Base-by-base conservation (phyloP, 1,140 invertebrate species). In the Saccostrea glomerata region DNA sequence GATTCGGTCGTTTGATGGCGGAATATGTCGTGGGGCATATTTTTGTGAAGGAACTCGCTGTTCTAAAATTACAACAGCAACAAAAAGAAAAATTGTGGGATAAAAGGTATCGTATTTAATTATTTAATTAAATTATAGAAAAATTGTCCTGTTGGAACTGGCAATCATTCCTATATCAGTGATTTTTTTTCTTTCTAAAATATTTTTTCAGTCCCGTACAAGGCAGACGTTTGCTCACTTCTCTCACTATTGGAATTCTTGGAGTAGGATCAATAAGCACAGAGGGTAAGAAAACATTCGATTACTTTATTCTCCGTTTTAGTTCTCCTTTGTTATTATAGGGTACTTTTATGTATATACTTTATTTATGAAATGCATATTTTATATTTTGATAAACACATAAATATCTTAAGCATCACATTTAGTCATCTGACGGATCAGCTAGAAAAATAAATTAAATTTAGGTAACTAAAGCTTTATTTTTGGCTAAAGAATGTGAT, bases 21-120 rank as follows among this genome's bases (percentile, higher is more conserved):
- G 96, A 96, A 92, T 96, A 96, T 92, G 95, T 96, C 4, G 90
- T 96, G 58, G 94, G 95, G n/a, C 94, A 96, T 54, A 96, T 96
- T 84, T 94, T 96, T 5, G 95, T 95, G 82, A 93, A 94, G 87
- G 96, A 96, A 92, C 93, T 96, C 47, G 89, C 95, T 88, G 95
- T 96, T 88, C 89, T 91, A 77, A 85, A 93, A 54, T 93, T 95
- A 47, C 93, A 92, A 25, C 91, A 94, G 58, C 93, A 95, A 90
- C 96, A 96, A 89, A 92, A 92, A 40, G 86, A 92, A 30, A 84
- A 90, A 15, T 25, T 90, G 2, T 96, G 96, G 95, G 86, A 90
- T 56, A 89, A 56, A 56, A 36, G 70, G 40, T 55, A 84, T 23
- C 40, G 12, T 12, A 47, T 47, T 47, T 47, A 7, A 47, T 2